A percentile compares a stretch with the other conserved stretches of the same genome.
Evolutionary conservation across 2,113 vertebrate genomes (phyloP).

Genomic region (Mormyrus lacerda): DNA sequence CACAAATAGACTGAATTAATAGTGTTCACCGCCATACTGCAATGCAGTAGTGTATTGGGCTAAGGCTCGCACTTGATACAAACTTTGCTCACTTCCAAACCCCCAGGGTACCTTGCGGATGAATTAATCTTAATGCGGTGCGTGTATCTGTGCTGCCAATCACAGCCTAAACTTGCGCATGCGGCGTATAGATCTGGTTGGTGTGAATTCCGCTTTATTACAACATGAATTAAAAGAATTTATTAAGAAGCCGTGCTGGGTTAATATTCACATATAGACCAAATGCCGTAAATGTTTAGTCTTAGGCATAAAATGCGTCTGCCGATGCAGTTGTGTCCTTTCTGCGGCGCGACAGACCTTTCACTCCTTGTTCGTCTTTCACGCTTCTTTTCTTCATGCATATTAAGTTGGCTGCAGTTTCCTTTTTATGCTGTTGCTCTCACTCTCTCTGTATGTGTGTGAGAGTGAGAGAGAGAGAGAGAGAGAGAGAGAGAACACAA

Average conservation of each 20-base stretch:
- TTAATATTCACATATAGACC: neutral
- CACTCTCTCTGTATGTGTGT: neutral
- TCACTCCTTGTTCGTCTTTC: conserved; percentile 42
- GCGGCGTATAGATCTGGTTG: neutral
- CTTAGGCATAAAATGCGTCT: neutral
- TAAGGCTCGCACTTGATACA: conserved; percentile 26
- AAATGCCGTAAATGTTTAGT: neutral
- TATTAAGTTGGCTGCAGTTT: neutral
- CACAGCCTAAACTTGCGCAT: neutral
- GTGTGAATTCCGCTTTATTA: neutral
- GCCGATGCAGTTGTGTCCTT: conserved; percentile 20
- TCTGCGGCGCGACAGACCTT: conserved; percentile 70
- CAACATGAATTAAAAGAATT: neutral
- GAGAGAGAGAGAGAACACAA: neutral
- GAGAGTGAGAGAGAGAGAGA: neutral
- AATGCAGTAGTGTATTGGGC: conserved; percentile 43
- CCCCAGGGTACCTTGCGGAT: conserved; percentile 37
- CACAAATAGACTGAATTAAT: neutral
- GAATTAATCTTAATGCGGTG: conserved; percentile 43
- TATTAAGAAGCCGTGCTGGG: neutral
- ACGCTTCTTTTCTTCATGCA: neutral
- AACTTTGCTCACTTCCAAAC: conserved; percentile 41
- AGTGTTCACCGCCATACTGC: conserved; percentile 33
- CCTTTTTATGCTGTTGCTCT: neutral
- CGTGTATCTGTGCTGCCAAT: conserved; percentile 13